These are phyloP conservation scores for Dipodomys stephensi DNA, from an alignment of 2,113 vertebrate genomes.

Conservation along the genomic window DNA sequence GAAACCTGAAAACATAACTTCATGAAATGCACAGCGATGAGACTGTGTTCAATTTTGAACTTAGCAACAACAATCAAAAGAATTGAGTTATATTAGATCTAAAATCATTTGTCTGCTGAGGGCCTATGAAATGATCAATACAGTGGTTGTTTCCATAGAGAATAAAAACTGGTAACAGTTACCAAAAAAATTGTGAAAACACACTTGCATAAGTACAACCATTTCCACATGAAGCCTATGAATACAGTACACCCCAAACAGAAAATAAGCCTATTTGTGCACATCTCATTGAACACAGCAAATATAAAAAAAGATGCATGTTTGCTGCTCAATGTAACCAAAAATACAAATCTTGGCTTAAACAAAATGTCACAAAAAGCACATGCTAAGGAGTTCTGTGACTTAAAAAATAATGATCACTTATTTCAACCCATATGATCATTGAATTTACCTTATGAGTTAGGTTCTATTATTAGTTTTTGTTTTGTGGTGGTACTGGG, in stretches of 20 bases:
- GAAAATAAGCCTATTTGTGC: not conserved
- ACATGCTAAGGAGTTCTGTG: not conserved
- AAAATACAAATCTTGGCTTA: not conserved
- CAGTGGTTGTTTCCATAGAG: not conserved
- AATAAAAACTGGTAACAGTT: not conserved
- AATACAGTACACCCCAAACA: not conserved
- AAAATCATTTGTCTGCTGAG: slow-evolving; percentile 17
- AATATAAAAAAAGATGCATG: not conserved
- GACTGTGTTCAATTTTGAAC: slow-evolving; percentile 36
- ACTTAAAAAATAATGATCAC: not conserved
- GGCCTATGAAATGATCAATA: slow-evolving; percentile 5
- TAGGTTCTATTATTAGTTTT: too few species aligned
- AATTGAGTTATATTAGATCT: slow-evolving; percentile 18
- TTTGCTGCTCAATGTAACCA: slow-evolving; percentile 23
- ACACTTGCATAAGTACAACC: not conserved
- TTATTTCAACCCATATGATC: not conserved
- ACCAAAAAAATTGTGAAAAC: slow-evolving; percentile 23
- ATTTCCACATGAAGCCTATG: not conserved
- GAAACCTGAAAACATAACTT: slow-evolving; percentile 33
- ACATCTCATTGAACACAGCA: not conserved
- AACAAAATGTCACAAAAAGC: not conserved
- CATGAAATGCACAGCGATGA: slow-evolving; percentile 42
- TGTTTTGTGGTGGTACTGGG: too few species aligned
- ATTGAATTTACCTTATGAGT: too few species aligned
- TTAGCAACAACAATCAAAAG: not conserved